phyloP scores from a whole-genome alignment of 2,888 invertebrate species.

The Keiferia lycopersicella region DNA sequence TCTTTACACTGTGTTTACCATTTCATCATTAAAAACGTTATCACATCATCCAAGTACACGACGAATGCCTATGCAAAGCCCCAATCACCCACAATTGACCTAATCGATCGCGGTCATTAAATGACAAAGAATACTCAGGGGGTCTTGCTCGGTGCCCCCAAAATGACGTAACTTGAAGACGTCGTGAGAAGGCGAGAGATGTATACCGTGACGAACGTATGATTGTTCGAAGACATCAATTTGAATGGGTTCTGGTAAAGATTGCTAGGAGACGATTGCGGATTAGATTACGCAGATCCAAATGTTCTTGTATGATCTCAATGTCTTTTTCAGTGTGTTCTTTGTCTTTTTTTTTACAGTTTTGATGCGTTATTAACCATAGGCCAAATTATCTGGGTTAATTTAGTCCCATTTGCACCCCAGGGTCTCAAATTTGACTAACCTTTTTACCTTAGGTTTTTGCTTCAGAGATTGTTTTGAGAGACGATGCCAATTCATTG shows the following conservation, averaged over 20 bases:
- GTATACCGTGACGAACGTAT: conserved; percentile 16
- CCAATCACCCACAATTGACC: neutral
- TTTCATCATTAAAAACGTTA: neutral
- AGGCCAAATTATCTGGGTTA: too few species aligned
- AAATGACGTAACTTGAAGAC: conserved; percentile 13
- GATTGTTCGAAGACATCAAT: neutral
- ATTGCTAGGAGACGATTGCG: neutral
- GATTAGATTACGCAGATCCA: neutral
- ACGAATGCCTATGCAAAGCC: neutral
- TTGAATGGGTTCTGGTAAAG: neutral
- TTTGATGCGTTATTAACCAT: too few species aligned
- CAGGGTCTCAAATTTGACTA: too few species aligned
- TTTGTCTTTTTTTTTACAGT: neutral
- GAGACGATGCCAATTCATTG: too few species aligned
- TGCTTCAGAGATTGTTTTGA: too few species aligned
- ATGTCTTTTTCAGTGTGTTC: neutral
- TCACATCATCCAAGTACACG: neutral
- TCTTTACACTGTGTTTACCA: too few species aligned
- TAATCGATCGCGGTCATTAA: neutral
- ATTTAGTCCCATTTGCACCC: too few species aligned
- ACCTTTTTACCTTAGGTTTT: too few species aligned
- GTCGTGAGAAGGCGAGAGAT: conserved; percentile 12
- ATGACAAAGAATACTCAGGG: neutral
- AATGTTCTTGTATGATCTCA: neutral
- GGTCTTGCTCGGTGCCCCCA: neutral